These are phyloP conservation scores for Phymanthus crucifer DNA, from an alignment of 92 coral and sea anemone genomes.

Conservation along the genomic window DNA sequence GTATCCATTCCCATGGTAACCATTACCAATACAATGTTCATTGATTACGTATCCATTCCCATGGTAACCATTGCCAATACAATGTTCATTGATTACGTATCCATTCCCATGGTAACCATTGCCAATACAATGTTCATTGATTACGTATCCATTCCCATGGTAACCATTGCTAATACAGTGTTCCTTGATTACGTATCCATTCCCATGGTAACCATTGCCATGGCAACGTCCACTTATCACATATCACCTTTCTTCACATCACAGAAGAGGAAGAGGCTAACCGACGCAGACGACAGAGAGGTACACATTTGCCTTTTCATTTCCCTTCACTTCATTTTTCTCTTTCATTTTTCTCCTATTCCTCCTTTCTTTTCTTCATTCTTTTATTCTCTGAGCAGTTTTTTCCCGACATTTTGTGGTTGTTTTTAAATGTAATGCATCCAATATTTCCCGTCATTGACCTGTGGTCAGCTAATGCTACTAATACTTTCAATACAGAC, in stretches of 20 bases:
- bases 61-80: background rate
- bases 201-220: background rate
- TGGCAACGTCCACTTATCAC: background rate
- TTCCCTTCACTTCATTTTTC: background rate
- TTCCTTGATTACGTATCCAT: background rate
- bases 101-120: background rate
- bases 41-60: background rate
- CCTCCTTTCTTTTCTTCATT: background rate
- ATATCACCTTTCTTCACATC: background rate
- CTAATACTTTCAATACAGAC: slow-evolving; percentile 33
- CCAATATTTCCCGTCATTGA: background rate
- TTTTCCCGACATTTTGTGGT: background rate
- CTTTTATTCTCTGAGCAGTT: background rate
- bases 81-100: too few relatives aligned
- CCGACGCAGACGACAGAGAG: slow-evolving; percentile 34
- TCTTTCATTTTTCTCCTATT: background rate
- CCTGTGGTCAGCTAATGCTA: background rate
- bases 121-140: background rate
- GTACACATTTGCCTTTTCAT: background rate
- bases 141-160: background rate
- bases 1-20: background rate
- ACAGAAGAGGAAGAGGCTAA: slow-evolving; percentile 39
- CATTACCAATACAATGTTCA: background rate
- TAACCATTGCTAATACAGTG: background rate
- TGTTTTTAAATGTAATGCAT: background rate